phyloP scores from a whole-genome alignment of 2,888 invertebrate species.

The Pseudococcus viburni region DNA sequence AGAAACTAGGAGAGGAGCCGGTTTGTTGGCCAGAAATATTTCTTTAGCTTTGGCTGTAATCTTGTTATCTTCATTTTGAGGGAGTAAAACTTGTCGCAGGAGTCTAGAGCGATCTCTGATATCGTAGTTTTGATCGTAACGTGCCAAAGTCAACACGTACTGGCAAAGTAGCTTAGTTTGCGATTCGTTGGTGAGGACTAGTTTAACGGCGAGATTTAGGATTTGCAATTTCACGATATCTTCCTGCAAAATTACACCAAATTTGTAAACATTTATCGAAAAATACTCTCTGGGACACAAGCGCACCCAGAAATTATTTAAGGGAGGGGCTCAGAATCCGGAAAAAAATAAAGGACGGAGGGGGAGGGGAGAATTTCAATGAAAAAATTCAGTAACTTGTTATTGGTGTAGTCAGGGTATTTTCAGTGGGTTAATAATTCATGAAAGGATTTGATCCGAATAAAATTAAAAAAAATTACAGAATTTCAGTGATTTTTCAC shows the following conservation, averaged over 20 bases:
- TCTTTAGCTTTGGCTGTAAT: slow-evolving; percentile 81
- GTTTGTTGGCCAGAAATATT: slow-evolving; percentile 93
- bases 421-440: too few relatives aligned
- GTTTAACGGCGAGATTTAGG: slow-evolving; percentile 92
- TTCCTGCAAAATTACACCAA: slow-evolving; percentile 76
- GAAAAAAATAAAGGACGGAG: too few relatives aligned
- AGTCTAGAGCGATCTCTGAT: slow-evolving; percentile 95
- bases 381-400: too few relatives aligned
- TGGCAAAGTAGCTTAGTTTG: slow-evolving; percentile 90
- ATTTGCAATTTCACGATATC: slow-evolving; percentile 97
- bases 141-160: slow-evolving; percentile 93
- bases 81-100: slow-evolving; percentile 85
- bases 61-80: slow-evolving; percentile 74
- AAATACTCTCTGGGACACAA: background rate
- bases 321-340: too few relatives aligned
- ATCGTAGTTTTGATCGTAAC: slow-evolving; percentile 98
- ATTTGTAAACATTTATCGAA: background rate
- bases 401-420: too few relatives aligned
- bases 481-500: too few relatives aligned
- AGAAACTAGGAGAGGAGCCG: slow-evolving; percentile 91
- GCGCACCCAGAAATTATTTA: too few relatives aligned
- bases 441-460: too few relatives aligned
- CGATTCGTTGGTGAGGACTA: slow-evolving; percentile 88
- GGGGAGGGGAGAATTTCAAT: too few relatives aligned
- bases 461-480: too few relatives aligned